phyloP scores from a whole-genome alignment of 1,140 invertebrate genomes.

The Drosophila elegans region DNA sequence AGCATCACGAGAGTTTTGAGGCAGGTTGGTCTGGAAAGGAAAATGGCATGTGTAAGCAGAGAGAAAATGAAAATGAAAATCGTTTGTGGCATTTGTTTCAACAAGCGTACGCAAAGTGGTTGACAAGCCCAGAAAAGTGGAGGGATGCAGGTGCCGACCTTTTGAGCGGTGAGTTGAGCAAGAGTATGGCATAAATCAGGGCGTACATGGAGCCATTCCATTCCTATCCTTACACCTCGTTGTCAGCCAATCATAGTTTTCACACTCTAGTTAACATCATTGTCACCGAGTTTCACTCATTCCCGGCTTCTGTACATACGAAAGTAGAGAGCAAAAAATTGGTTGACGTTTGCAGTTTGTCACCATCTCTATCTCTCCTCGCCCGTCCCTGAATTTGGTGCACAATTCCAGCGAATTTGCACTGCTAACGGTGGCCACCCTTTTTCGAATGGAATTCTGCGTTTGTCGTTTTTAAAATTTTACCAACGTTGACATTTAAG shows the following conservation, averaged over 20 bases:
- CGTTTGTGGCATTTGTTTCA: slow-evolving; percentile 45
- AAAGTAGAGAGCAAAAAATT: slow-evolving; percentile 48
- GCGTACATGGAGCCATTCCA: neutral
- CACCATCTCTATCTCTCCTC: slow-evolving; percentile 12
- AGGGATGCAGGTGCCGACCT: slow-evolving; percentile 23
- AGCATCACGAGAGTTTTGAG: slow-evolving; percentile 5
- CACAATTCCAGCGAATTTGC: slow-evolving; percentile 63
- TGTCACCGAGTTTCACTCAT: slow-evolving; percentile 72
- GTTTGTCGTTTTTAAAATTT: slow-evolving; percentile 61
- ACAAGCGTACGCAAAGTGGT: slow-evolving; percentile 39
- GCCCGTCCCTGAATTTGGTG: slow-evolving; percentile 29
- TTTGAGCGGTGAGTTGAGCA: slow-evolving; percentile 36
- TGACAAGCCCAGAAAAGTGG: slow-evolving; percentile 25
- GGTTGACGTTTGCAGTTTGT: slow-evolving; percentile 75
- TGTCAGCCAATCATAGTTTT: slow-evolving; percentile 81
- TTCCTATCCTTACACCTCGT: slow-evolving; percentile 2
- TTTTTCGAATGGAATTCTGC: slow-evolving; percentile 59
- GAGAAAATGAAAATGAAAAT: slow-evolving; percentile 43
- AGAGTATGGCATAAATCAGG: slow-evolving; percentile 47
- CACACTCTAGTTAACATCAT: slow-evolving; percentile 83
- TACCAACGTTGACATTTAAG: slow-evolving; percentile 73
- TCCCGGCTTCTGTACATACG: slow-evolving; percentile 45
- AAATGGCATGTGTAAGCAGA: slow-evolving; percentile 9
- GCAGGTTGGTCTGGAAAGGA: neutral
- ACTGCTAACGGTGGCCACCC: slow-evolving; percentile 33